phyloP scores from a whole-genome alignment of 2,113 vertebrate genomes.

The Glaucidium brasilianum region DNA sequence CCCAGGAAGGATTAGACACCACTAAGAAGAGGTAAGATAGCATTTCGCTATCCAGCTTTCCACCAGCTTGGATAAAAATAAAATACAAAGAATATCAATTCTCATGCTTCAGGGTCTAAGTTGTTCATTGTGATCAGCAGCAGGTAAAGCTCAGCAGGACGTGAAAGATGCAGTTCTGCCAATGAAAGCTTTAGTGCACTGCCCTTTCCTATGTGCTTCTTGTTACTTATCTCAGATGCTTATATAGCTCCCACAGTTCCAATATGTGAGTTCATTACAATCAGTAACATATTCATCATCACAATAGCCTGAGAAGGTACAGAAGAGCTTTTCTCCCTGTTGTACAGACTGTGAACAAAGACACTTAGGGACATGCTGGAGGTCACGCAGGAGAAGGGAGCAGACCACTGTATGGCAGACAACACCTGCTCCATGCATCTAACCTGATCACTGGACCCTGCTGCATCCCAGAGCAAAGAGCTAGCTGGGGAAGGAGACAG shows the following conservation, averaged over 20 bases:
- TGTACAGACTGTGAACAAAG: not conserved
- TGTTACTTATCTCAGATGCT: slow-evolving; percentile 31
- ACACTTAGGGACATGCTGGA: not conserved
- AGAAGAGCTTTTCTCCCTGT: not conserved
- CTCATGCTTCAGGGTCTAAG: slow-evolving; percentile 33
- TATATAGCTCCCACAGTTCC: not conserved
- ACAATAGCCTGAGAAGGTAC: slow-evolving; percentile 26
- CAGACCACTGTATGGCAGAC: not conserved
- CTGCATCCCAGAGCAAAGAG: not conserved
- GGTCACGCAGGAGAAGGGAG: not conserved
- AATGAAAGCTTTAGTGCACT: slow-evolving; percentile 18
- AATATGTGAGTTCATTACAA: slow-evolving; percentile 40
- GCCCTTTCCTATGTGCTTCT: slow-evolving; percentile 18
- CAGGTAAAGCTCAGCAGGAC: slow-evolving; percentile 54
- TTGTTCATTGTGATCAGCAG: slow-evolving; percentile 60
- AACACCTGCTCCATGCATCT: not conserved
- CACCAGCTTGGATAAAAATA: slow-evolving; percentile 45
- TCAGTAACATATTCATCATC: slow-evolving; percentile 53
- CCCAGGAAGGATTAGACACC: slow-evolving; percentile 7
- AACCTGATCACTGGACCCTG: not conserved
- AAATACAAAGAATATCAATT: slow-evolving; percentile 48
- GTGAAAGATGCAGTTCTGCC: slow-evolving; percentile 50
- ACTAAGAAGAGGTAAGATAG: slow-evolving; percentile 19
- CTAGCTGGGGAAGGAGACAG: not conserved
- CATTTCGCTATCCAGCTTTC: not conserved